Evolutionary conservation across 2,113 vertebrate species (phyloP).

Genomic region (Mustelus asterias): DNA sequence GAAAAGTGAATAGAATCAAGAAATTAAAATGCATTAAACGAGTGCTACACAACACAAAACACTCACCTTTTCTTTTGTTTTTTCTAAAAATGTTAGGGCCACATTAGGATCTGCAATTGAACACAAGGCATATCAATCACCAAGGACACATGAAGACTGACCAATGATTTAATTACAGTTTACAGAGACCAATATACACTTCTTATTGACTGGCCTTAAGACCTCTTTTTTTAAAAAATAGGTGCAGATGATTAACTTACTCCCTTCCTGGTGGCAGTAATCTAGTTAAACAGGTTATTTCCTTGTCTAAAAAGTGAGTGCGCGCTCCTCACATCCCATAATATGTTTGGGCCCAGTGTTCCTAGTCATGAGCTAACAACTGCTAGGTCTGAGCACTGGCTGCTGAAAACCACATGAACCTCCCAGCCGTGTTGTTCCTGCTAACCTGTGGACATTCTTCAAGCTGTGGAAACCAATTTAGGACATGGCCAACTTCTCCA

Average conservation of each 20-base stretch:
- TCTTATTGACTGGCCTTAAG: neutral
- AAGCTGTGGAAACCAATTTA: no score
- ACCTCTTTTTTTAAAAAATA: neutral
- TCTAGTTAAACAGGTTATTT: neutral
- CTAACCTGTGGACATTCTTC: no score
- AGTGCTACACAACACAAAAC: neutral
- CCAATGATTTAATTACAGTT: neutral
- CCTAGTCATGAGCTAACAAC: neutral
- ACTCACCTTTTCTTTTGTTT: slow-evolving; percentile 87
- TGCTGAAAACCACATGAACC: neutral
- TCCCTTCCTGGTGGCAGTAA: neutral
- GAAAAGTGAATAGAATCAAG: neutral
- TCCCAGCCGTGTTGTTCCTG: neutral
- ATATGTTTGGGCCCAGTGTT: neutral
- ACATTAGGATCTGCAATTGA: slow-evolving; percentile 72
- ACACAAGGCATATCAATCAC: neutral
- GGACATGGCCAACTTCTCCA: no score
- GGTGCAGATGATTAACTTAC: neutral
- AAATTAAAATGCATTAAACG: neutral
- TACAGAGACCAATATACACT: neutral
- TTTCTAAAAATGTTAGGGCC: slow-evolving; percentile 88
- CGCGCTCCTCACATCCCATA: neutral
- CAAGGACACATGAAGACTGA: no score
- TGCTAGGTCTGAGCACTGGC: neutral
- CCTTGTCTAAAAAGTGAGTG: neutral